Percentiles rank a stretch among this genome's conserved stretches.
Conservation (phyloP, 2,888 invertebrate species). For the Lottia gigantea region DNA sequence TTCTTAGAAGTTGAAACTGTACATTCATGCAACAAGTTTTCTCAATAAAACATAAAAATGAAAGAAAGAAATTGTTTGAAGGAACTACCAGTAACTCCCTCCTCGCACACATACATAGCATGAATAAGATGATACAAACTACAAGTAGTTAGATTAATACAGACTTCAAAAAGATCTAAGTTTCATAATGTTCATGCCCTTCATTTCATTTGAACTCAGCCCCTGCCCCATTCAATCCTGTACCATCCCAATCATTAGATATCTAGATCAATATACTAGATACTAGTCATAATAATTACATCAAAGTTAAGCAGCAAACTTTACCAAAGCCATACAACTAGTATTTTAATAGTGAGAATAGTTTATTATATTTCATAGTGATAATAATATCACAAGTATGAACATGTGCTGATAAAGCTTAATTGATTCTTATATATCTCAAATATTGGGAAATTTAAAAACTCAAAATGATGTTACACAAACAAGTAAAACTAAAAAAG, state of each 20-base stretch:
- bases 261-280: too few species aligned
- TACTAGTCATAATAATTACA: background rate
- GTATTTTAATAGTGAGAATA: background rate
- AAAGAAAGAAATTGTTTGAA: constrained; percentile 4
- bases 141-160: background rate
- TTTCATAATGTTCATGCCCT: constrained; percentile 5
- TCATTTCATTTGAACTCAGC: background rate
- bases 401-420: too few species aligned
- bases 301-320: constrained; percentile 1
- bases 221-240: constrained; percentile 2
- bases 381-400: background rate
- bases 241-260: background rate
- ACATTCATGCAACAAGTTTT: constrained; percentile 9
- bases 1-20: constrained; percentile 11
- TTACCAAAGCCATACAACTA: background rate
- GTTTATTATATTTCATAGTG: background rate
- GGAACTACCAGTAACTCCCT: constrained; percentile 6
- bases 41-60: constrained; percentile 5
- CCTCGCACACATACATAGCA: constrained; percentile 11
- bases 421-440: too few species aligned
- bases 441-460: too few species aligned
- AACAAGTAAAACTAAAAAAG: too few species aligned
- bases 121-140: constrained; percentile 11
- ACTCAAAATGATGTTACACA: too few species aligned
- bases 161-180: background rate